A percentile compares a stretch with the other conserved stretches of the same genome.
Conservation (phyloP, 1,140 invertebrate genomes). For the Liolophura sinensis region DNA sequence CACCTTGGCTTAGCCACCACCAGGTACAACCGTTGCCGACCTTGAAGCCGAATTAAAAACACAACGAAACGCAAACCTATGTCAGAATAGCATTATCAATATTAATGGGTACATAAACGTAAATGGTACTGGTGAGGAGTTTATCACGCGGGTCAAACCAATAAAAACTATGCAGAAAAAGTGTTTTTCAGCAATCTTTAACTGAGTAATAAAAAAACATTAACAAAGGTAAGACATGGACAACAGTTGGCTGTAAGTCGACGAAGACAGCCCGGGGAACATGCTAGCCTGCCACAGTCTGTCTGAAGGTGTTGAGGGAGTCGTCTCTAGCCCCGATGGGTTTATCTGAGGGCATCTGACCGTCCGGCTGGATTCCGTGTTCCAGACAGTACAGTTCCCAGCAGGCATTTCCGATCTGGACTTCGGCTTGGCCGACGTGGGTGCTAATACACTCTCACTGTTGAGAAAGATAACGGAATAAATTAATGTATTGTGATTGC, state of each 20-base stretch:
- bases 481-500: too few species aligned
- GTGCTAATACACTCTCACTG: conserved; percentile 19
- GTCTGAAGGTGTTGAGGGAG: conserved; percentile 87
- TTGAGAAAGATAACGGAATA: too few species aligned
- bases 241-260: conserved; percentile 28
- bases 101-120: too few species aligned
- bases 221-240: conserved; percentile 1
- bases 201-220: too few species aligned
- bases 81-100: too few species aligned
- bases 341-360: too few species aligned
- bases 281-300: conserved; percentile 75
- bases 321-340: conserved; percentile 68
- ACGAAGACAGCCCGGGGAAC: conserved; percentile 29
- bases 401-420: conserved; percentile 81
- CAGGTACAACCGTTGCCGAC: conserved; percentile 58
- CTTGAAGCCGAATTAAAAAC: conserved; percentile 78
- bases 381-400: conserved; percentile 84
- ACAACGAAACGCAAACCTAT: too few species aligned
- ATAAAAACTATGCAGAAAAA: too few species aligned
- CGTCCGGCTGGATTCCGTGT: conserved; percentile 83
- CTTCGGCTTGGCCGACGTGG: conserved; percentile 44
- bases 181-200: too few species aligned
- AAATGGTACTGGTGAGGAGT: too few species aligned
- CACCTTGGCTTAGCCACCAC: conserved; percentile 11
- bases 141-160: conserved; percentile 79